phyloP scores from a whole-genome alignment of 1,140 invertebrate genomes.

The Phenacoccus solenopsis region DNA sequence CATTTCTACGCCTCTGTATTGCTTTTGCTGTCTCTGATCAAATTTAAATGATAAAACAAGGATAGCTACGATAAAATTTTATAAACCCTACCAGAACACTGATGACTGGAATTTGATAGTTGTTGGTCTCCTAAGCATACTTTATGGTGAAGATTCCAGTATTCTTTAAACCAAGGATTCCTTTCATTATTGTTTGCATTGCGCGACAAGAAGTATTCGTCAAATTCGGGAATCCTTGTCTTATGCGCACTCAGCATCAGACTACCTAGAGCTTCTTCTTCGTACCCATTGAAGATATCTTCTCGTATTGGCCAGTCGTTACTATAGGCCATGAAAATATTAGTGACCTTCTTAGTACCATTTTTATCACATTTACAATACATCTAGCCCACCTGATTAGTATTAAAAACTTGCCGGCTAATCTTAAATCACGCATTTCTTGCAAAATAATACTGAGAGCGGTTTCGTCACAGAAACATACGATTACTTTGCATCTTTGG shows the following conservation, averaged over 20 bases:
- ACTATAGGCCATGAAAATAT: neutral
- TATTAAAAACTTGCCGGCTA: neutral
- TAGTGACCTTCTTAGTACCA: neutral
- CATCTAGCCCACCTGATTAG: neutral
- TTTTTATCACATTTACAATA: neutral
- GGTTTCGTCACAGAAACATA: slow-evolving; percentile 70
- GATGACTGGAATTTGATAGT: no score
- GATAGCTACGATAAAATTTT: no score
- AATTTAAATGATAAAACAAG: no score
- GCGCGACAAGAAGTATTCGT: slow-evolving; percentile 52
- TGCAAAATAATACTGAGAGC: slow-evolving; percentile 24
- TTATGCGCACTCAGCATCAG: neutral
- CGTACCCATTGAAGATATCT: neutral
- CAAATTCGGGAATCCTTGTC: slow-evolving; percentile 37
- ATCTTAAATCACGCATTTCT: neutral
- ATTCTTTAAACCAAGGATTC: slow-evolving; percentile 66
- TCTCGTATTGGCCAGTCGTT: neutral
- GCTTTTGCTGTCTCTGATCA: no score
- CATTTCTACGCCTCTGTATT: no score
- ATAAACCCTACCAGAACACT: no score
- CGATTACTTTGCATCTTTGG: slow-evolving; percentile 50
- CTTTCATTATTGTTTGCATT: slow-evolving; percentile 47
- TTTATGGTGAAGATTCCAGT: slow-evolving; percentile 57
- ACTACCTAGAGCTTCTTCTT: neutral
- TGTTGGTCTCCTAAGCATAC: no score